Evolutionary conservation across 2,888 invertebrate genomes (phyloP).

Genomic region (Marronus borbonicus): DNA sequence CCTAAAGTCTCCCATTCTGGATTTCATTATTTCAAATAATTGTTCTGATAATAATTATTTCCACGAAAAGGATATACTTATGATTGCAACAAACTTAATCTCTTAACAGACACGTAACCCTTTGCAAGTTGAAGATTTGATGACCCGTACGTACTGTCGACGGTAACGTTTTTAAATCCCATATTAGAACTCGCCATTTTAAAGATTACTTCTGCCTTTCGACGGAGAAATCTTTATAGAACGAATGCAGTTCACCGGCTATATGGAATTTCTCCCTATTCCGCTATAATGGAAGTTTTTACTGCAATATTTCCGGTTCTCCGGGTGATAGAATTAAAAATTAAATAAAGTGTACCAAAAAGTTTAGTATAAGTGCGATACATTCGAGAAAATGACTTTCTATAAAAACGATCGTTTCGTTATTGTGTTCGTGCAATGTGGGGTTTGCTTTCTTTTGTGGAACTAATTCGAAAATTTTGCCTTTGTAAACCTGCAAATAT

Average conservation of each 20-base stretch:
- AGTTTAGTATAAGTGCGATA: conserved; percentile 1
- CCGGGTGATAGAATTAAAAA: conserved; percentile 1
- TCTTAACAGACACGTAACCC: too few relatives aligned
- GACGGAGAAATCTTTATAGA: conserved; percentile 2
- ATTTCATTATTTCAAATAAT: too few relatives aligned
- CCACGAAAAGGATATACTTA: not conserved
- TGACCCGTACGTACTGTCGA: not conserved
- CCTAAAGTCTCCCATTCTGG: too few relatives aligned
- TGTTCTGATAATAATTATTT: not conserved
- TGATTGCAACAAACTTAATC: too few relatives aligned
- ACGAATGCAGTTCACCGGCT: not conserved
- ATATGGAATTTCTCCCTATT: conserved; percentile 12
- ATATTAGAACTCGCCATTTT: conserved; percentile 6
- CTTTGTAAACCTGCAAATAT: too few relatives aligned
- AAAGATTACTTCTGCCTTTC: conserved; percentile 5
- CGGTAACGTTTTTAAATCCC: not conserved
- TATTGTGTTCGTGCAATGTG: not conserved
- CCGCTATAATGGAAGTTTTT: conserved; percentile 11
- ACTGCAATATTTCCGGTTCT: not conserved
- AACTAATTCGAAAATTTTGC: too few relatives aligned
- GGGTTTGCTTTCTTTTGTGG: too few relatives aligned
- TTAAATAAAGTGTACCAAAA: conserved; percentile 1
- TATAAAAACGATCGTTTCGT: not conserved
- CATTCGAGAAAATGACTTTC: not conserved
- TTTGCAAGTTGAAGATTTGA: too few relatives aligned